These are phyloP conservation scores for Leptopilina boulardi DNA, from an alignment of 1,140 invertebrate genomes.

Conservation along the genomic window DNA sequence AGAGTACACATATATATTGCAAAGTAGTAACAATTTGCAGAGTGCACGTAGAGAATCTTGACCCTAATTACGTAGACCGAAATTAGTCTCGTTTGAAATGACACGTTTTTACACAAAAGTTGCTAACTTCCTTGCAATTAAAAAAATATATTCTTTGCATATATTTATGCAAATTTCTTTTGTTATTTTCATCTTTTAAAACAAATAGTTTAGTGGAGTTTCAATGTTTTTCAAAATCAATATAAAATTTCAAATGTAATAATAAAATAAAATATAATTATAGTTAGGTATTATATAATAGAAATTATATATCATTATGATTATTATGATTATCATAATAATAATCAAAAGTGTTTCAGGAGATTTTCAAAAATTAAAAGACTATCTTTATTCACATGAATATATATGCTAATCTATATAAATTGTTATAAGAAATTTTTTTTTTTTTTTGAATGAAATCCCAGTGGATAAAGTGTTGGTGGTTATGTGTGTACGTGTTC, in stretches of 20 bases:
- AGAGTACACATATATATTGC: not conserved
- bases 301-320: too few relatives aligned
- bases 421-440: constrained; percentile 5
- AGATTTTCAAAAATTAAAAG: too few relatives aligned
- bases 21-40: not conserved
- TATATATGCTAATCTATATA: not conserved
- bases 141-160: not conserved
- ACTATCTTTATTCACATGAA: too few relatives aligned
- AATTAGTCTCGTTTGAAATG: not conserved
- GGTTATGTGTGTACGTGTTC: constrained; percentile 29
- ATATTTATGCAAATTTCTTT: not conserved
- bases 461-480: constrained; percentile 4
- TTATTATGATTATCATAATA: too few relatives aligned
- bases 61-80: constrained; percentile 10
- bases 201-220: too few relatives aligned
- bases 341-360: too few relatives aligned
- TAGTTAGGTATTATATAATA: too few relatives aligned
- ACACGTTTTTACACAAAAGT: not conserved
- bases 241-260: too few relatives aligned
- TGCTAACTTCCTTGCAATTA: constrained; percentile 9
- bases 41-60: constrained; percentile 1
- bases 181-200: not conserved
- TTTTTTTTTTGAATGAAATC: constrained; percentile 30
- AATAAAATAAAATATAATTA: too few relatives aligned
- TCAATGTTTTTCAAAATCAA: too few relatives aligned